Percentiles rank a stretch among this genome's conserved stretches.
These are phyloP conservation scores for Loriculus beryllinus DNA, from an alignment of 2,797 vertebrate genomes.

Conservation along the genomic window DNA sequence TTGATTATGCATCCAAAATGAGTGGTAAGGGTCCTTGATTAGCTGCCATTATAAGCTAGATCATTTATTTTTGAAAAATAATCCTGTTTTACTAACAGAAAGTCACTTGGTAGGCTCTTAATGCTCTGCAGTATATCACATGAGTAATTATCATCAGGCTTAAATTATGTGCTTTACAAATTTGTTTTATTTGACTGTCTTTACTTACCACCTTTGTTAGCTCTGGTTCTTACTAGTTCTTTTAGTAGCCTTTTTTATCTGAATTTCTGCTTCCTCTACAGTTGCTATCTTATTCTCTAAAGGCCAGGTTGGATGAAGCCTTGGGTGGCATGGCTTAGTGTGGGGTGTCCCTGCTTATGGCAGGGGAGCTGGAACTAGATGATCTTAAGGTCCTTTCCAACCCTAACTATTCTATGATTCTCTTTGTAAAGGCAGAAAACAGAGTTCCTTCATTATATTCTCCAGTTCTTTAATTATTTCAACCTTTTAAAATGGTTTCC, in stretches of 20 bases:
- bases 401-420: too few relatives aligned
- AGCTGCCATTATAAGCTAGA: neutral
- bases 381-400: too few relatives aligned
- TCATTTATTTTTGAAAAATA: neutral
- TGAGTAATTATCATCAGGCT: neutral
- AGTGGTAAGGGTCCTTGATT: neutral
- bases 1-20: neutral
- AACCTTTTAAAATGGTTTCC: rapidly evolving
- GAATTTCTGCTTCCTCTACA: neutral
- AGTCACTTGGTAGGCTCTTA: neutral
- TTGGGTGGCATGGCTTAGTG: too few relatives aligned
- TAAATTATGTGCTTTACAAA: neutral
- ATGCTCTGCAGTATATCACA: neutral
- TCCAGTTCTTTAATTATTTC: neutral
- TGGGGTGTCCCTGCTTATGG: too few relatives aligned
- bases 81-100: neutral
- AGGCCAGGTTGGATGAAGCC: too few relatives aligned
- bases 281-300: neutral
- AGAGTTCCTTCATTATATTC: neutral
- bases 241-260: neutral
- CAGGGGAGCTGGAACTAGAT: too few relatives aligned
- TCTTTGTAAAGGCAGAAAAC: neutral
- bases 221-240: neutral
- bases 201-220: neutral
- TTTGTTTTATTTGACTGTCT: neutral